phyloP scores from a whole-genome alignment of 2,113 vertebrate genomes.

The Aptenodytes patagonicus region DNA sequence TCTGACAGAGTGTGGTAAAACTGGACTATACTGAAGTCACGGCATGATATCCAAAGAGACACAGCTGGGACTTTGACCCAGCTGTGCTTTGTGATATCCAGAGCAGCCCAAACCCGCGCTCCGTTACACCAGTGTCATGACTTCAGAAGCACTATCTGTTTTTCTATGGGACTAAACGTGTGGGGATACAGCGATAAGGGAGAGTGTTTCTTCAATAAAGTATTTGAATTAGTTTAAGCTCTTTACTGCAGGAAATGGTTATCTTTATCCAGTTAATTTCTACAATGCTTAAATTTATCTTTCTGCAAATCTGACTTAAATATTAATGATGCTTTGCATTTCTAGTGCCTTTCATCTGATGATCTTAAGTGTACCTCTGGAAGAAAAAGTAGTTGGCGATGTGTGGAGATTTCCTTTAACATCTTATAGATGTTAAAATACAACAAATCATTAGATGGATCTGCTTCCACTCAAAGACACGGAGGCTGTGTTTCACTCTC shows the following conservation, averaged over 20 bases:
- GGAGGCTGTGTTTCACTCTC: background rate
- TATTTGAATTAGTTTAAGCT: background rate
- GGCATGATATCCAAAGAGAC: rapidly evolving
- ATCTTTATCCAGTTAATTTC: background rate
- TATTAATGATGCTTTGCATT: constrained; percentile 8
- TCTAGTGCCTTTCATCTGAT: background rate
- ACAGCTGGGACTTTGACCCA: background rate
- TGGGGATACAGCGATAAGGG: background rate
- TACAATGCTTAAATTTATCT: background rate
- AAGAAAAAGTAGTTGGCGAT: background rate
- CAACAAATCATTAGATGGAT: background rate
- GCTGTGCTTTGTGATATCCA: background rate
- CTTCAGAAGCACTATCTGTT: background rate
- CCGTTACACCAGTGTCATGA: rapidly evolving
- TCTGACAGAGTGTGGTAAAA: background rate
- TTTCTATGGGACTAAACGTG: rapidly evolving
- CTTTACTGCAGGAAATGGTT: background rate
- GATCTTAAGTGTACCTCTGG: background rate
- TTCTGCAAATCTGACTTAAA: constrained; percentile 14
- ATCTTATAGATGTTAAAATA: background rate
- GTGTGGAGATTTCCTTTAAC: background rate
- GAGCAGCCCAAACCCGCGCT: background rate
- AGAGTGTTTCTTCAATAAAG: background rate
- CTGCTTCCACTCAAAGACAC: background rate
- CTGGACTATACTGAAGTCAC: rapidly evolving